phyloP scores from a whole-genome alignment of 1,140 invertebrate genomes.

The Battus philenor region DNA sequence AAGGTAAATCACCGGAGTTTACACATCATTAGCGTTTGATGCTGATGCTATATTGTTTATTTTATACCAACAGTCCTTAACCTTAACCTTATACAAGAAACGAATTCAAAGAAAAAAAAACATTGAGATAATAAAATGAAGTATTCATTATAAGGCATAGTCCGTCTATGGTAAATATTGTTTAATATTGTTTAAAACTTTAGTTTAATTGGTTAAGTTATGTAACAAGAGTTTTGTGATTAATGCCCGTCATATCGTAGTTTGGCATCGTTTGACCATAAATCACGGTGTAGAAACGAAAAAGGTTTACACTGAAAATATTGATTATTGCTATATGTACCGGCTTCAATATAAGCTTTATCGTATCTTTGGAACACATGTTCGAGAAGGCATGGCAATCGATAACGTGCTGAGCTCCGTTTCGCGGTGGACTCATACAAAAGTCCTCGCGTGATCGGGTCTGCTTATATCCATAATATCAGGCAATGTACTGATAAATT shows the following conservation, averaged over 20 bases:
- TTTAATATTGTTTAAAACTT: too few relatives aligned
- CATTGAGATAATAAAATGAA: too few relatives aligned
- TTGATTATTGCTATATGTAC: conserved; percentile 4
- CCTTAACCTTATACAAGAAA: too few relatives aligned
- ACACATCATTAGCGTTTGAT: too few relatives aligned
- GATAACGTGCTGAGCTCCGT: conserved; percentile 4
- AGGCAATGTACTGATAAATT: conserved; percentile 4
- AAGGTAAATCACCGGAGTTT: too few relatives aligned
- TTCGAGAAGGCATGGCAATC: conserved; percentile 3
- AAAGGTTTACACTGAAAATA: conserved; percentile 11
- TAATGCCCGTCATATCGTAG: too few relatives aligned
- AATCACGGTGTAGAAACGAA: conserved; percentile 10
- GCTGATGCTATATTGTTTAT: too few relatives aligned
- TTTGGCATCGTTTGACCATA: neutral
- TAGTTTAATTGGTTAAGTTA: neutral
- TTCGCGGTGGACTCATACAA: neutral
- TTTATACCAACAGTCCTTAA: too few relatives aligned
- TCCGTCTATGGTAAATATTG: too few relatives aligned
- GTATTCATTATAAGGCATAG: too few relatives aligned
- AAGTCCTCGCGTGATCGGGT: conserved; percentile 7
- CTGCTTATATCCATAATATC: neutral
- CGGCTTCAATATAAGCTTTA: neutral
- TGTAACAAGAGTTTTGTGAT: neutral
- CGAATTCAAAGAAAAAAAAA: too few relatives aligned
- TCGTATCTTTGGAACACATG: conserved; percentile 12